Percentiles rank a stretch among this genome's conserved stretches.
phyloP scores from a whole-genome alignment of 92 coral and sea anemone species.

The Anthopleura xanthogrammica region DNA sequence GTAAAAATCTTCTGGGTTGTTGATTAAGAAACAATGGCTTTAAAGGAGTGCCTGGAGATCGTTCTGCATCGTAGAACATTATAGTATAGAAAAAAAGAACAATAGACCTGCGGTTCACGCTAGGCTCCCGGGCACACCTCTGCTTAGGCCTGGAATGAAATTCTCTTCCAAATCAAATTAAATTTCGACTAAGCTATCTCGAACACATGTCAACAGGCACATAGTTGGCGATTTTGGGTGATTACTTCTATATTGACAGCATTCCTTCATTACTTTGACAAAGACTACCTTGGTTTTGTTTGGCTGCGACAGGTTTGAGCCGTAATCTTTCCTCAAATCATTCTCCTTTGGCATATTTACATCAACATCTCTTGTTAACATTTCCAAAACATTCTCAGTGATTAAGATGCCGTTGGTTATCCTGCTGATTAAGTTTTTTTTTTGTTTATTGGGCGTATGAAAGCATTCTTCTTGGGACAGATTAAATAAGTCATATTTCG shows the following conservation, averaged over 20 bases:
- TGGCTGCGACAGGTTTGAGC: slow-evolving; percentile 13
- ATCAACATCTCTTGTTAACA: slow-evolving; percentile 17
- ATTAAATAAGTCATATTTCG: slow-evolving; percentile 15
- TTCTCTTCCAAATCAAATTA: slow-evolving; percentile 25
- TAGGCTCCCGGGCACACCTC: slow-evolving; percentile 42
- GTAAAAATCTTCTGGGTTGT: slow-evolving; percentile 37
- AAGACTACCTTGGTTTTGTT: background rate
- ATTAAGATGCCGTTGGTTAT: slow-evolving; percentile 21
- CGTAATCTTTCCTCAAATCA: slow-evolving; percentile 20
- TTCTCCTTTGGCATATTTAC: background rate
- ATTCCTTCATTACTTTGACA: background rate
- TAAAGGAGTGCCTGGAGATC: slow-evolving; percentile 49
- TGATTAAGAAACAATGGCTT: slow-evolving; percentile 30
- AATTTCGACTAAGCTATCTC: slow-evolving; percentile 29
- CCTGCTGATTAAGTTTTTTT: slow-evolving; percentile 24
- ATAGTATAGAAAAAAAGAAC: slow-evolving; percentile 14
- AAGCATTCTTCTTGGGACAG: background rate
- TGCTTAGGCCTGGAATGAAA: slow-evolving; percentile 26
- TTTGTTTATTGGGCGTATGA: slow-evolving; percentile 4
- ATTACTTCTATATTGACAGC: slow-evolving; percentile 17
- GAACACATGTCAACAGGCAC: slow-evolving; percentile 28
- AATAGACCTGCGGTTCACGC: slow-evolving; percentile 40
- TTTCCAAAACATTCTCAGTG: slow-evolving; percentile 21
- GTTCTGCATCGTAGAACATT: slow-evolving; percentile 34
- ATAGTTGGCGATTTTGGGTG: slow-evolving; percentile 25